These are phyloP conservation scores for Rafetus swinhoei DNA, from an alignment of 2,113 vertebrate genomes.

Conservation along the genomic window DNA sequence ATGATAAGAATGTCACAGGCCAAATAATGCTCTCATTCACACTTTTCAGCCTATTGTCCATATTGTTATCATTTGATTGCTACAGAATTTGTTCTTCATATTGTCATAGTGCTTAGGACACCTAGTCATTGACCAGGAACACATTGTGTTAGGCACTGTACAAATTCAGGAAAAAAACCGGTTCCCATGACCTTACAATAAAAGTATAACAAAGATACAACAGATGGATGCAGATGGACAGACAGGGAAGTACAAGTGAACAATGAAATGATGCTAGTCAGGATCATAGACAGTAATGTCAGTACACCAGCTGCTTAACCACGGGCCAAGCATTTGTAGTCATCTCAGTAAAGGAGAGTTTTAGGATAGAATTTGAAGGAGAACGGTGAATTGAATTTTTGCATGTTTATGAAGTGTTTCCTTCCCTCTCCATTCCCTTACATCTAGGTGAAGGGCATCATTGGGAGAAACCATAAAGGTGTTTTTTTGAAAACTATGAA, in stretches of 20 bases:
- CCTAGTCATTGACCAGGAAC: no score
- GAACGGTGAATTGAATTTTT: not conserved
- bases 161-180: not conserved
- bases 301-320: not conserved
- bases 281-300: not conserved
- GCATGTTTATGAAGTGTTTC: not conserved
- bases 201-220: not conserved
- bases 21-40: no score
- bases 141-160: not conserved
- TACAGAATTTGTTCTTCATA: no score
- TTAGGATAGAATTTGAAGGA: not conserved
- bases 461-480: not conserved
- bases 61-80: no score
- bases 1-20: no score
- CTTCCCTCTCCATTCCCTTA: no score
- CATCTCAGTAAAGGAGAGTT: not conserved
- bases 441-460: not conserved
- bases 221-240: not conserved
- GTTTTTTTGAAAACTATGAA: not conserved
- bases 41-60: no score
- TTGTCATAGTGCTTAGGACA: no score
- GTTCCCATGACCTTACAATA: not conserved
- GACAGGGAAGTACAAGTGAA: not conserved
- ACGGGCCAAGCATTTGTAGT: not conserved
- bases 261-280: not conserved